Percentiles rank a stretch among this genome's conserved stretches.
phyloP scores from a whole-genome alignment of 2,113 vertebrate species.

The Antechinus stuartii region DNA sequence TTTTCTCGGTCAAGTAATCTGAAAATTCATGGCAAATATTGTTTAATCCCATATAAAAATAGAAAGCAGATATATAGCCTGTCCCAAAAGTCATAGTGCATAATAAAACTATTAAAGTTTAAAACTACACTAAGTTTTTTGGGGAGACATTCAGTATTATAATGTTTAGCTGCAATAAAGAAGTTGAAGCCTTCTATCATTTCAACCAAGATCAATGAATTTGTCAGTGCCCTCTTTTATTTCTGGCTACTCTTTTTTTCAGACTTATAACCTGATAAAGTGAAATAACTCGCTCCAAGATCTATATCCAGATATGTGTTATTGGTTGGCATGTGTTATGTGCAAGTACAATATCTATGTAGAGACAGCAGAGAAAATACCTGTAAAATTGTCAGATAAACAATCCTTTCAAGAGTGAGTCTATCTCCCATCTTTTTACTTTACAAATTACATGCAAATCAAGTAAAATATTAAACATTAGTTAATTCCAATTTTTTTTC shows the following conservation, averaged over 20 bases:
- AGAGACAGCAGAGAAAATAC: neutral
- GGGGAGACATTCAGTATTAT: neutral
- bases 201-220: neutral
- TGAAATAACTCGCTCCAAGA: neutral
- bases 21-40: neutral
- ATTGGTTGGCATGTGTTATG: neutral
- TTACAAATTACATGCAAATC: neutral
- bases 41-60: slow-evolving; percentile 1
- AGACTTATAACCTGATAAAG: neutral
- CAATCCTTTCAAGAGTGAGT: neutral
- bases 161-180: neutral
- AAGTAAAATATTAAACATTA: neutral
- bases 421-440: neutral
- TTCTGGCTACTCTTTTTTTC: neutral
- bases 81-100: neutral
- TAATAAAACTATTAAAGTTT: neutral
- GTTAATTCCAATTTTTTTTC: neutral
- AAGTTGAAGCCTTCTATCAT: neutral
- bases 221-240: neutral
- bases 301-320: neutral
- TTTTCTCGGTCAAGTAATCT: neutral
- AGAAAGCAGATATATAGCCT: neutral
- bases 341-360: neutral
- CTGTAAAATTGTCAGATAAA: neutral
- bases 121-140: neutral